Base-by-base conservation (phyloP, 2,888 invertebrate genomes). In the Drosophila austrosaltans region DNA sequence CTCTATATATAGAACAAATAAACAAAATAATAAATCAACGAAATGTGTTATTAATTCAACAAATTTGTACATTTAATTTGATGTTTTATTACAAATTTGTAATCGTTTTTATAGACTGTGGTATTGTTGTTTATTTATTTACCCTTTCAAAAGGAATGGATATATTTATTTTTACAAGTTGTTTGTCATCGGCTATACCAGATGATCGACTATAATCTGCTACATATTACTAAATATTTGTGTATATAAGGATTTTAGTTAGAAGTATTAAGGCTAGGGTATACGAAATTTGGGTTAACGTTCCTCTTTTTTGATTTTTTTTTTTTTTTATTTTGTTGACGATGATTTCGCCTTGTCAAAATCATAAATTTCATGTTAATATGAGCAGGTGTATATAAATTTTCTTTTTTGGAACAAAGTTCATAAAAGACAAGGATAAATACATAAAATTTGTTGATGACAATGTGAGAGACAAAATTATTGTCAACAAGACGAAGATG, bases 21-120 rank as follows among this genome's bases (percentile, higher is more conserved):
- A 85, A 67, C 67, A 77, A 70, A 76, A 74, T 63, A 40, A 67
- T 67, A 64, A 76, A 70, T 71, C 68, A 53, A 40, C 42, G 22
- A 44, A 72, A 63, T 59, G 62, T 22, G 44, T 54, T 64, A 69
- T 64, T 64, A 59, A 71, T 64, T 53, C 54, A 58, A 57, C 57
- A 69, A 59, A 65, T 54, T 61, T 60, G 57, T 48, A 60, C 30
- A 48, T 54, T 44, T 54, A n/a, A 36, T 36, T 20, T 32, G 30
- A 8, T 54, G 30, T 66, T 63, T 16, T 63, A 62, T 36, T 39
- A 25, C 36, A 12, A 53, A 53, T 62, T 32, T 68, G 56, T 58
- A 40, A 48, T n/a, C 25, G 42, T 68, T 48, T 73, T 68, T 66
- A 72, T 66, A 67, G 10, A 8, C 36, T 36, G 36, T 8, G 36